Evolutionary conservation across 2,113 vertebrate species (phyloP), one percentile per base, ranked within the genome.

Genomic region (Acanthochromis polyacanthus): DNA sequence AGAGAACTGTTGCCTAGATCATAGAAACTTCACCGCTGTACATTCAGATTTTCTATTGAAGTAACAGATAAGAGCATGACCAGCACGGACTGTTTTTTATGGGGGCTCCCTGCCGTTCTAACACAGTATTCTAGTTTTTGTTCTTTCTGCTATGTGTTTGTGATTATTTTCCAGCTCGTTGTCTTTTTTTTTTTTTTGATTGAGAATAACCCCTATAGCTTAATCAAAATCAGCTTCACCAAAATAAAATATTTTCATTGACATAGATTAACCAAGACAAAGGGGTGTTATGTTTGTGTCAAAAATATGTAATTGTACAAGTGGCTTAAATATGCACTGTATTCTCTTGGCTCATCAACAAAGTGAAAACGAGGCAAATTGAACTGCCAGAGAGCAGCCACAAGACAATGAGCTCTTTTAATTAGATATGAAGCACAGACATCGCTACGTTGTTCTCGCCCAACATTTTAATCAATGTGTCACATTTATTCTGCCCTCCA

Each of bases 321-420:
- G 77, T 64, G 70, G 20, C 74, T 88, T 79, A 75, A 84, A 88
- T 86, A 85, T 88, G 76, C 75, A n/a, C n/a, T 45, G 46, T n/a
- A 40, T 36, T 52, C 60, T 73, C 59, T 80, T 10, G 20, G 61
- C 63, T 63, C 73, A 69, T 79, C 86, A 88, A 32, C 60, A 19
- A 58, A 80, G 81, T 75, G 84, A 90, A 91, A 90, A 85, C 22
- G 22, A 88, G 78, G 75, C n/a, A 53, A 83, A 91, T 78, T 81
- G 82, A 91, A 85, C 66, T 91, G 87, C 88, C 89, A 78, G 61
- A 55, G 80, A 87, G 71, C 58, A 77, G 71, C 80, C 69, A 71
- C 79, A 81, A 89, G 88, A 94, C 91, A 88, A 82, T 85, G 86
- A 91, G 90, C 82, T 74, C 72, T 86, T 93, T 94, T 94, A 92